Percentiles rank a stretch among this genome's conserved stretches.
These are phyloP conservation scores for Parthenolecanium corni DNA, from an alignment of 2,888 invertebrate genomes.

Conservation along the genomic window DNA sequence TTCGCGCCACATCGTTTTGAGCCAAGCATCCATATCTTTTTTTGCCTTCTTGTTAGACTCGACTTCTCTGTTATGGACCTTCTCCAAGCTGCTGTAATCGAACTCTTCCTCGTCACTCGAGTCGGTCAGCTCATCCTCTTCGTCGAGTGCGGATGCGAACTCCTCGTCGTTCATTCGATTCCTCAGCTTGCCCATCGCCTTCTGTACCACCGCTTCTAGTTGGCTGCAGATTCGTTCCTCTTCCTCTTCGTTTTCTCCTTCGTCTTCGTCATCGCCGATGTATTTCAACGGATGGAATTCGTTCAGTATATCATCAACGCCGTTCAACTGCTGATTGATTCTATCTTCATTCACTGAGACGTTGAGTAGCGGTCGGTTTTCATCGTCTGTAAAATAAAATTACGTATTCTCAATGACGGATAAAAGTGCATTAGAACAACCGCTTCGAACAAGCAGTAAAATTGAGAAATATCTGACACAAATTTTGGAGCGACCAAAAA, in stretches of 20 bases:
- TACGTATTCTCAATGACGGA: background rate
- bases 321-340: background rate
- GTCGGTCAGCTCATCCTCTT: background rate
- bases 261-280: constrained; percentile 1
- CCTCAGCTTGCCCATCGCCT: background rate
- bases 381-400: background rate
- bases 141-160: background rate
- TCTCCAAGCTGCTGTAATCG: background rate
- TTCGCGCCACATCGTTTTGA: constrained; percentile 2
- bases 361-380: background rate
- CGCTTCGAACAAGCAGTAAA: too few species aligned
- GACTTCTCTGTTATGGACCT: background rate
- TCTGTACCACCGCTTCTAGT: background rate
- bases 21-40: background rate
- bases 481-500: too few species aligned
- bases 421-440: background rate
- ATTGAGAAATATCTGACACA: too few species aligned
- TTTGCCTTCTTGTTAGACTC: background rate
- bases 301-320: constrained; percentile 2
- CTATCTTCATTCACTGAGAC: background rate
- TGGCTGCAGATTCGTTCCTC: background rate
- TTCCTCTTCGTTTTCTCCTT: background rate
- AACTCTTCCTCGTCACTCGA: background rate
- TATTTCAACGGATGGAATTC: constrained; percentile 12
- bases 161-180: background rate